Conservation (phyloP, 2,113 vertebrate genomes). For the Urocolius indicus region DNA sequence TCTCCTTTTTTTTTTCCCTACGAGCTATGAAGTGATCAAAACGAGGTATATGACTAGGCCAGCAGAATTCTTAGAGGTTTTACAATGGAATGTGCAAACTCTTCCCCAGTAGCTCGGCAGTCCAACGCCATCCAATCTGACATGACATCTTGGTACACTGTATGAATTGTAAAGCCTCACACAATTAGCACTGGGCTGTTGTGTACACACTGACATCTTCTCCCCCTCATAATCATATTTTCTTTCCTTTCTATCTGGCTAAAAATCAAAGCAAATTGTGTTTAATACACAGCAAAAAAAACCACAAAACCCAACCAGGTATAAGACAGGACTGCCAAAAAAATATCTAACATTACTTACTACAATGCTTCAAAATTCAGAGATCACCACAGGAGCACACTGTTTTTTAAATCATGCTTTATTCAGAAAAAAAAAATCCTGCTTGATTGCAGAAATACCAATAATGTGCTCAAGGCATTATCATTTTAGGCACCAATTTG, state of each 20-base stretch:
- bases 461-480: background rate
- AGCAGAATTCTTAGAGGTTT: background rate
- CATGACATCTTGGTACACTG: background rate
- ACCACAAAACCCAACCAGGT: no score
- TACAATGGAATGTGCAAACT: background rate
- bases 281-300: background rate
- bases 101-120: background rate
- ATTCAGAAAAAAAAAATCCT: background rate
- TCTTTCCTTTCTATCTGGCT: background rate
- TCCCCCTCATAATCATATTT: background rate
- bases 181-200: background rate
- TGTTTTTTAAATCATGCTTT: background rate
- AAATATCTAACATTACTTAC: background rate
- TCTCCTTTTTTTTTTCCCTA: background rate
- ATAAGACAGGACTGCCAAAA: background rate
- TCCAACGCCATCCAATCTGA: background rate
- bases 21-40: background rate
- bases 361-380: background rate
- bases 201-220: background rate
- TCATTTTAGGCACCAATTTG: background rate
- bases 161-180: background rate
- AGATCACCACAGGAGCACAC: background rate
- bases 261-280: background rate
- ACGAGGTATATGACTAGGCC: background rate
- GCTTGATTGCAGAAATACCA: background rate